Evolutionary conservation across 2,888 invertebrate species (phyloP), one percentile per base, ranked within the genome.

Genomic region (Drosophila fulvimacula): DNA sequence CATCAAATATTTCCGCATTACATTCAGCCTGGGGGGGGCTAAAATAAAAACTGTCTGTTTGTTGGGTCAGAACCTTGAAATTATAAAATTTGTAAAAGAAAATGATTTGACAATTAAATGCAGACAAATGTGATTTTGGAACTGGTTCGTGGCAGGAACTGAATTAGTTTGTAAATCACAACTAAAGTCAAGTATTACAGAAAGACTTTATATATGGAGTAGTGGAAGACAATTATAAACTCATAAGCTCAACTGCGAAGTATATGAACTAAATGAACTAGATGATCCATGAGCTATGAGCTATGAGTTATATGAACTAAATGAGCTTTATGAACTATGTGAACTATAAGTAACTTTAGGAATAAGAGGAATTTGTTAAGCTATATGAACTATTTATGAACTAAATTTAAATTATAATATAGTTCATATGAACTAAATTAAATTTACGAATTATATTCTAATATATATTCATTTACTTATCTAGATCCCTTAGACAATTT

Each of bases 1-100:
- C 55, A 34, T 39, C 21, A 44, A 68, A 42, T 68, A 52, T 73
- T 78, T 74, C 75, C 79, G 75, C 55, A 74, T 49, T 49, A 52
- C 15, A 39, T 19, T 11, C 34, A 34, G 5, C 15, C 34, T 34
- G 0, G 19, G 7, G 51, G 0, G 19, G 7, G 27, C 5, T 10
- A 2, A 36, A 36, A 21, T 15, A 27, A 21, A 32, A 53, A 32
- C 17, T 13, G 13, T 0, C 5, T 17, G 21, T 57, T 44, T 21
- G 27, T 34, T 17, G n/a, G n/a, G 24, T 4, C 1, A 41, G 34
- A 51, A 51, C 21, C 41, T n/a, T 19, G 34, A 11, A 9, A 32
- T 34, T 10, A 24, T 3, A 3, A 36, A 36, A 24, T n/a, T 24
- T 6, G 34, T n/a, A 11, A 51, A 24, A 3, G n/a, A 24, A 24